Base-by-base conservation (phyloP, 2,113 vertebrate genomes). In the Nestor notabilis region DNA sequence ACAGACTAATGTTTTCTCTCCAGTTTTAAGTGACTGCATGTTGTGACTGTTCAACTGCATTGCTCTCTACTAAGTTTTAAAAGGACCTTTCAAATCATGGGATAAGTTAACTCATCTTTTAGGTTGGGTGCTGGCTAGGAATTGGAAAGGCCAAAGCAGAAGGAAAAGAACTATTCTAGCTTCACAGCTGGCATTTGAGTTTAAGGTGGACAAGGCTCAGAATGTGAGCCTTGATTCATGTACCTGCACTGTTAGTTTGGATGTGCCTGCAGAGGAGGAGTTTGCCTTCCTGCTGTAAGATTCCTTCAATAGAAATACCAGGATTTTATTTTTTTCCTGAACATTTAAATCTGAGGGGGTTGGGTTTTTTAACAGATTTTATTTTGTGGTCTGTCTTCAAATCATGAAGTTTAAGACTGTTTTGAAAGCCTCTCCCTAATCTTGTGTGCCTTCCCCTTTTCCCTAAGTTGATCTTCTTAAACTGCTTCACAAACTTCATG, bases 1-100 rank as follows among this genome's bases (percentile, higher is more conserved):
- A 81, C 65, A 72, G 60, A 89, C 76, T 29, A 70, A 92, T 65
- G 87, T 63, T 95, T 94, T 96, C 44, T 84, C 90, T 81, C 78
- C 76, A 76, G 33, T 90, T 91, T 0, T 43, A 52, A 41, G 75
- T 61, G 83, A 66, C 60, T 3, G 7, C 65, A 9, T 60, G 65
- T 90, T 93, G 35, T 74, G 65, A 49, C 72, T 84, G 69, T 68
- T 76, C 86, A 92, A 0, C 83, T 92, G 18, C 3, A 0, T 87
- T 75, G 41, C 39, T 90, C 89, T 87, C 19, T 77, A 31, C 47
- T 31, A 53, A 90, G 33, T n/a, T 87, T 81, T 87, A 39, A 65
- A 94, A 92, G 44, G 28, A 18, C 44, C 37, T 93, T 39, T 10
- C 41, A 56, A 86, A 16, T 7, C 4, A 15, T 29, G 60, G 12